Base-by-base conservation (phyloP, 2,888 invertebrate species). In the Sinelater perroti region DNA sequence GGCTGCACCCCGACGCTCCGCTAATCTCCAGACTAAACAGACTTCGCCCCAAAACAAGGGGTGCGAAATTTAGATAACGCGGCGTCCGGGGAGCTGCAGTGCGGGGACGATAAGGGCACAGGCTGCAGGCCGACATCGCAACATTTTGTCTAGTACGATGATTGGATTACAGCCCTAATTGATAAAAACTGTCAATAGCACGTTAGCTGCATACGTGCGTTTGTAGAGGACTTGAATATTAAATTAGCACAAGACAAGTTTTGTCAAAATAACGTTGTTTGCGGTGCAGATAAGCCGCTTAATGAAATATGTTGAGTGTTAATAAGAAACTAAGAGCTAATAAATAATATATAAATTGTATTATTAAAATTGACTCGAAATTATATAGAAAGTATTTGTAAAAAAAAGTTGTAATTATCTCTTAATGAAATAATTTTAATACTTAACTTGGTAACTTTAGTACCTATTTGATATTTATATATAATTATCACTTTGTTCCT, bases 31-130 rank as follows among this genome's bases (percentile, higher is more conserved):
- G 38, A 38, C 38, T 38, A 38, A 38, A 38, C 38, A 38, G 38
- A 35, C 14, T 38, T 38, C 21, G 10, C 38, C 38, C 38, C 20
- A 38, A 38, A 38, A 38, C 38, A 38, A 38, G 38, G 38, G 38
- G 38, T 38, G 38, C 38, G 38, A 38, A 38, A 38, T 38, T 38
- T 38, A 38, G 38, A 38, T 38, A 38, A 38, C 38, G 21, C n/a
- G 11, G 38, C 21, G 38, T 38, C 13, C 21, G 11, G 20, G 38
- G 13, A 38, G 21, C 11, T 20, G 38, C 38, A 38, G 20, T 10
- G 38, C 13, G 8, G 38, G 18, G 21, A 38, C 21, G 38, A 38
- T 38, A 38, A 38, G 38, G 38, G 38, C 10, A n/a, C n/a, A n/a
- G n/a, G 1, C 18, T 38, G 38, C 18, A 20, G 5, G 20, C 11